Evolutionary conservation across 1,140 invertebrate genomes (phyloP).

Genomic region (Trichomalopsis sarcophagae): DNA sequence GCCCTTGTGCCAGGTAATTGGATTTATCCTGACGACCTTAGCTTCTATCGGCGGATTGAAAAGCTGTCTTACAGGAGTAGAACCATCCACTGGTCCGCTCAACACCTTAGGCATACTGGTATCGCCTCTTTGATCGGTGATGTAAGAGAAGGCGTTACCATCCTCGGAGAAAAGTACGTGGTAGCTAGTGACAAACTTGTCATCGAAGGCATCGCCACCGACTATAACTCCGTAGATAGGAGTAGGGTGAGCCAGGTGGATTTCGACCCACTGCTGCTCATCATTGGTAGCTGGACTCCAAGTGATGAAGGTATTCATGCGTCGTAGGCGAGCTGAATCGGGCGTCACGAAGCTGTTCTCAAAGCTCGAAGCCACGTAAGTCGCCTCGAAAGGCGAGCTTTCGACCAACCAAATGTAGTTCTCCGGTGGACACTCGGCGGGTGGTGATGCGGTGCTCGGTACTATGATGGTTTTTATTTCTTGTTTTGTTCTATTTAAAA

Average conservation of each 20-base stretch:
- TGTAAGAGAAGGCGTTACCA: slow-evolving; percentile 76
- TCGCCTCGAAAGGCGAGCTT: slow-evolving; percentile 64
- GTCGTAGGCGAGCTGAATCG: neutral
- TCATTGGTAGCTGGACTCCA: slow-evolving; percentile 15
- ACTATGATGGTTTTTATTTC: slow-evolving; percentile 59
- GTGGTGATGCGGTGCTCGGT: slow-evolving; percentile 73
- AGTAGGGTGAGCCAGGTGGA: slow-evolving; percentile 79
- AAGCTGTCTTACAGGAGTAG: slow-evolving; percentile 78
- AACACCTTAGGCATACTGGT: slow-evolving; percentile 78
- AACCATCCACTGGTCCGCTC: slow-evolving; percentile 81
- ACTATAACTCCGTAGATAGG: slow-evolving; percentile 84
- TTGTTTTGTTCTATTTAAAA: neutral
- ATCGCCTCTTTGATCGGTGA: slow-evolving; percentile 61
- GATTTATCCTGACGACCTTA: slow-evolving; percentile 81
- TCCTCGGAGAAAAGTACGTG: slow-evolving; percentile 82
- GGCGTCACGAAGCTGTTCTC: neutral
- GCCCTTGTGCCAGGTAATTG: slow-evolving; percentile 84
- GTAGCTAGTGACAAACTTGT: slow-evolving; percentile 86
- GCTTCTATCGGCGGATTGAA: slow-evolving; percentile 84
- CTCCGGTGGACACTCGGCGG: slow-evolving; percentile 72
- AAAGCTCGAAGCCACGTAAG: slow-evolving; percentile 78
- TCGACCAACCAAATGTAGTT: slow-evolving; percentile 64
- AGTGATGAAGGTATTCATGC: neutral
- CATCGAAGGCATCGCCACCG: slow-evolving; percentile 79
- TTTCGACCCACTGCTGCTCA: slow-evolving; percentile 74